phyloP scores from a whole-genome alignment of 2,888 invertebrate species.

The Noctua pronuba region DNA sequence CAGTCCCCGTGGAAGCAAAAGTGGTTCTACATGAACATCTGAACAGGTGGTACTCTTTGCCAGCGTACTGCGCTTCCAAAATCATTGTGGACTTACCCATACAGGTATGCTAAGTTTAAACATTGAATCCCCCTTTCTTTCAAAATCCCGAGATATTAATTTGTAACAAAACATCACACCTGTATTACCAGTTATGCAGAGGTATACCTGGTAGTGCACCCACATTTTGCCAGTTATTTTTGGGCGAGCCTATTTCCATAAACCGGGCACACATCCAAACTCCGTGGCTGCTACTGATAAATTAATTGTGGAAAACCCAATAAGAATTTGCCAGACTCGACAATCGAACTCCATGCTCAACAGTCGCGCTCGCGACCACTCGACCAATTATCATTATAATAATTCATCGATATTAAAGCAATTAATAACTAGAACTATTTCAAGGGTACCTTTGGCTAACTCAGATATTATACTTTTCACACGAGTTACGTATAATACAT shows the following conservation, averaged over 20 bases:
- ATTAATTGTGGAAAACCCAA: background rate
- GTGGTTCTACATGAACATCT: constrained; percentile 94
- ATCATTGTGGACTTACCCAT: constrained; percentile 94
- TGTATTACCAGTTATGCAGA: background rate
- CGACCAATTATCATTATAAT: too few species aligned
- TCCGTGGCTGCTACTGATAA: background rate
- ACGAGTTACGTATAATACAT: background rate
- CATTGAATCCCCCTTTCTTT: background rate
- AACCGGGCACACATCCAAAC: background rate
- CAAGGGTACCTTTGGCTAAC: background rate
- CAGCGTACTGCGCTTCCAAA: constrained; percentile 94
- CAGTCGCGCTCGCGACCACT: too few species aligned
- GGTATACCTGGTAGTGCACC: background rate
- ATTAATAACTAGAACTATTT: background rate
- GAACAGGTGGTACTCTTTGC: constrained; percentile 94
- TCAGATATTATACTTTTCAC: background rate
- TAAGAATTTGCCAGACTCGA: background rate
- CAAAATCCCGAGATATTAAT: background rate
- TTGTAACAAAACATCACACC: background rate
- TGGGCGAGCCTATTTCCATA: background rate
- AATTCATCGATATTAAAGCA: too few species aligned
- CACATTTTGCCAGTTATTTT: background rate
- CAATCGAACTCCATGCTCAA: background rate
- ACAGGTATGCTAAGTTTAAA: constrained; percentile 88
- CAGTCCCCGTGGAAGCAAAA: constrained; percentile 93